Base-by-base conservation (phyloP, 2,113 vertebrate species). In the Menura novaehollandiae region DNA sequence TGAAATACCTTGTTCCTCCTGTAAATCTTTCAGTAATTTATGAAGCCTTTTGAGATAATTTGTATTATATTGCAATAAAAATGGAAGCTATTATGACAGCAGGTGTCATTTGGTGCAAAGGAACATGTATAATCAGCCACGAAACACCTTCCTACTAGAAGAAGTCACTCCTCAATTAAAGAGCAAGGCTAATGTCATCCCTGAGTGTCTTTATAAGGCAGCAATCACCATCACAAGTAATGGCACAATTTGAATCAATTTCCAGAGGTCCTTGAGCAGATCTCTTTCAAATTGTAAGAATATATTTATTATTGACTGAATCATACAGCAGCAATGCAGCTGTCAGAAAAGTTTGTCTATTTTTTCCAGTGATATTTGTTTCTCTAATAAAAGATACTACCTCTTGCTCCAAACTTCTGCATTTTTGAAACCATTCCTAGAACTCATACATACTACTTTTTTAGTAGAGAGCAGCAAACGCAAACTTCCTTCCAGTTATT, bases 11-110 rank as follows among this genome's bases (percentile, higher is more conserved):
- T 89, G 66, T 85, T 94, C 82, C 81, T 93, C 55, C 35, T 74
- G 47, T 64, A 86, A 90, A 84, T 86, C 85, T 91, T 89, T 71
- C 81, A 93, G 90, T 44, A 93, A 88, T 86, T 95, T 95, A 71
- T 59, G 67, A 94, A 92, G 51, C 46, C 46, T 88, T 94, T 95
- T 90, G 82, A 91, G 82, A 95, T 93, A 1, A 64, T 91, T 92
- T 72, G 15, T 93, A 79, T 89, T 93, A 68, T 49, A 85, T 68
- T 89, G 76, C 60, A 87, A 91, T 92, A 92, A 95, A 93, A 96
- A 88, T 89, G 83, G 91, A 93, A 95, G 64, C 56, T 96, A 81
- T 96, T 91, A 94, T 92, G 94, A 96, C 91, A 92, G 87, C 56
- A 91, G 58, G 63, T 94, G 88, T 95, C 90, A 93, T 94, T 76